Evolutionary conservation across 2,888 invertebrate species (phyloP).

Genomic region (Agrypnus murinus): DNA sequence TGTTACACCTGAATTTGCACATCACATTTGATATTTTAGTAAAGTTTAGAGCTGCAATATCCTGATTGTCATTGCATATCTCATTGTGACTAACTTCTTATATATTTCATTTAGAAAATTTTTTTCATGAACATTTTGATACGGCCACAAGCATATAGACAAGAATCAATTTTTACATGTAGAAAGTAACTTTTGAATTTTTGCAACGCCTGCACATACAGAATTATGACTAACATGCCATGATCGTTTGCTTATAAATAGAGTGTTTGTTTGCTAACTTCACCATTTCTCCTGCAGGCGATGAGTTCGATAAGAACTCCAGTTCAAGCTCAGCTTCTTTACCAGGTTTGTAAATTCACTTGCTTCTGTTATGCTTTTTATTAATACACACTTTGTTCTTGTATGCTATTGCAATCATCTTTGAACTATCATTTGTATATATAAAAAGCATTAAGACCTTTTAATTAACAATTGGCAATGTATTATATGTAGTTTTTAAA

Average conservation of each 20-base stretch:
- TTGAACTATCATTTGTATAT: slow-evolving; percentile 29
- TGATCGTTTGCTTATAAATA: slow-evolving; percentile 50
- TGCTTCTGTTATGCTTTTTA: slow-evolving; percentile 60
- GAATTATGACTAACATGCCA: slow-evolving; percentile 45
- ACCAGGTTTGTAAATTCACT: slow-evolving; percentile 76
- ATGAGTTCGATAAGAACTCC: slow-evolving; percentile 82
- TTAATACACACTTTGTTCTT: slow-evolving; percentile 54
- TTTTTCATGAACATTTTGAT: too few relatives aligned
- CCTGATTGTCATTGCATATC: too few relatives aligned
- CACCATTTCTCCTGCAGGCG: slow-evolving; percentile 71
- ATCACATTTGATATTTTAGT: too few relatives aligned
- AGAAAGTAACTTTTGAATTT: not conserved
- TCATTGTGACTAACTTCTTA: too few relatives aligned
- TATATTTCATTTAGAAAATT: too few relatives aligned
- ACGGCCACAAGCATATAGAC: too few relatives aligned
- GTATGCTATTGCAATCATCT: slow-evolving; percentile 33
- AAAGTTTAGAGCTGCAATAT: too few relatives aligned
- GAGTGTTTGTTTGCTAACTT: slow-evolving; percentile 60
- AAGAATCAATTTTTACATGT: too few relatives aligned
- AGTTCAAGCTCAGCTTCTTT: slow-evolving; percentile 80
- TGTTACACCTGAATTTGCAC: too few relatives aligned
- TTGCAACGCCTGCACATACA: slow-evolving; percentile 30
- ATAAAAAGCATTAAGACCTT: slow-evolving; percentile 24
- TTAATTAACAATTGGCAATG: slow-evolving; percentile 32
- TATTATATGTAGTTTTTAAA: slow-evolving; percentile 28